phyloP scores from a whole-genome alignment of 2,888 invertebrate species.

The Trissolcus japonicus region DNA sequence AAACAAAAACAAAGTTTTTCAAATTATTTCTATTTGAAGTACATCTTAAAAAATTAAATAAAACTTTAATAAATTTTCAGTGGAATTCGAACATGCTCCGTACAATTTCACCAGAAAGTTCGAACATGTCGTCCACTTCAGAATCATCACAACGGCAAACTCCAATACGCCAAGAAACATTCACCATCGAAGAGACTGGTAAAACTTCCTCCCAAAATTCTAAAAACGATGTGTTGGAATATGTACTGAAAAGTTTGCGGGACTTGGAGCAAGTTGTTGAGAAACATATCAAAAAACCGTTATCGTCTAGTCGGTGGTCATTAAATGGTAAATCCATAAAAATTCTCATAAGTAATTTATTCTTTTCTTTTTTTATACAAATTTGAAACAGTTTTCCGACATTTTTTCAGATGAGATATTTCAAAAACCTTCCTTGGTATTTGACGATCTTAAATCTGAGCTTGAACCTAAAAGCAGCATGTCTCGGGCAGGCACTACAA shows the following conservation, averaged over 20 bases:
- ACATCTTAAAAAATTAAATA: no score
- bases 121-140: neutral
- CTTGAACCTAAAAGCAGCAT: no score
- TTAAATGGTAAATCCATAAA: no score
- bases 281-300: constrained; percentile 47
- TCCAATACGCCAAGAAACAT: constrained; percentile 60
- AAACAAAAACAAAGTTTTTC: neutral
- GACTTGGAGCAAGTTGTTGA: constrained; percentile 61
- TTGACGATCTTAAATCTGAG: no score
- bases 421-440: no score
- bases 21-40: no score
- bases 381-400: no score
- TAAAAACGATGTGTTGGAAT: constrained; percentile 58
- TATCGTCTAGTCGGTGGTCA: no score
- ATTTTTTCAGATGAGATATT: no score
- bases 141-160: constrained; percentile 7
- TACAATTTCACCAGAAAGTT: constrained; percentile 15
- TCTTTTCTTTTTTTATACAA: no score
- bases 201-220: constrained; percentile 62
- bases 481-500: no score
- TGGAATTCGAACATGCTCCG: neutral
- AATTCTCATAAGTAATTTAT: no score
- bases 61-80: neutral
- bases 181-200: constrained; percentile 26
- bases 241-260: constrained; percentile 58